phyloP scores from a whole-genome alignment of 2,113 vertebrate species.

The Rutilus rutilus region DNA sequence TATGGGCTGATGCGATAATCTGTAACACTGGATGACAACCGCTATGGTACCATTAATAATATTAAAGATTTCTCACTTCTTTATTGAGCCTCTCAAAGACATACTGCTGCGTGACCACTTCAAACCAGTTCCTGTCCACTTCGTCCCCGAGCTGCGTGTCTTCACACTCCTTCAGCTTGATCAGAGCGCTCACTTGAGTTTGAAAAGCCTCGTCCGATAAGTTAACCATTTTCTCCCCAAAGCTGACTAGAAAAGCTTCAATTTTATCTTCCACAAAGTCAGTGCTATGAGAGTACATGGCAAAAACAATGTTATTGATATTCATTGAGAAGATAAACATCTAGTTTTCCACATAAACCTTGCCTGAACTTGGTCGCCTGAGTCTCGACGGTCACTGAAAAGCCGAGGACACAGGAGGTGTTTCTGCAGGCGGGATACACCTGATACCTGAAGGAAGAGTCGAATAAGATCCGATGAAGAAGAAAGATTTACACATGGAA shows the following conservation, averaged over 20 bases:
- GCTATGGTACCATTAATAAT: background rate
- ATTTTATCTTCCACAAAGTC: conserved; percentile 92
- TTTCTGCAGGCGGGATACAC: conserved; percentile 95
- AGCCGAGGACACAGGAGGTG: conserved; percentile 94
- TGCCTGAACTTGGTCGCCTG: conserved; percentile 96
- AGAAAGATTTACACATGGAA: background rate
- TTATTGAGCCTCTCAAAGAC: conserved; percentile 87
- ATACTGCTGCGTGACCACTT: conserved; percentile 94
- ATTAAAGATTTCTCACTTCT: conserved; percentile 77
- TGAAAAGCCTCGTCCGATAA: conserved; percentile 89
- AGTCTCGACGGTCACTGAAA: conserved; percentile 94
- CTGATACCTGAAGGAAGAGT: conserved; percentile 81
- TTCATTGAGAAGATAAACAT: background rate
- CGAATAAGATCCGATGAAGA: background rate
- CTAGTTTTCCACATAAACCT: conserved; percentile 24
- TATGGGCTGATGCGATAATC: too few relatives aligned
- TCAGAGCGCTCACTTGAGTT: conserved; percentile 90
- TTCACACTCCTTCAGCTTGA: conserved; percentile 95
- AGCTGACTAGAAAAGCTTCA: conserved; percentile 90
- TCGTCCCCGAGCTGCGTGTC: conserved; percentile 95
- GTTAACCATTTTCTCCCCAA: conserved; percentile 83
- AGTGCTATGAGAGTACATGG: conserved; percentile 77
- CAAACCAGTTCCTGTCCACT: conserved; percentile 95
- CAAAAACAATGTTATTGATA: background rate
- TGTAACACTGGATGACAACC: too few relatives aligned